phyloP scores from a whole-genome alignment of 1,140 invertebrate species.

The Heliconius congener region DNA sequence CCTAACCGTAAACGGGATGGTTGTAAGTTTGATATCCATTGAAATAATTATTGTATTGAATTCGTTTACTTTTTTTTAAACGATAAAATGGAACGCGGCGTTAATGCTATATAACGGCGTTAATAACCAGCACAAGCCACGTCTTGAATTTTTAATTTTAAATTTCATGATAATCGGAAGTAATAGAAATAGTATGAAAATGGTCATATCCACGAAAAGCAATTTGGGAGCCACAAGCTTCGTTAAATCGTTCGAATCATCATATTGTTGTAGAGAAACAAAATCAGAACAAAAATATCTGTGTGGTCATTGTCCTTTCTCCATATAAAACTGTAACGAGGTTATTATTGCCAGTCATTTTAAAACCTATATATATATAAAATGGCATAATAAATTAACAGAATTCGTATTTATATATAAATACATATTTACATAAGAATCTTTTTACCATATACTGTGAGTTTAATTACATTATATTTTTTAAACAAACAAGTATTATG shows the following conservation, averaged over 20 bases:
- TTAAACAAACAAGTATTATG: background rate
- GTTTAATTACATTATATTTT: background rate
- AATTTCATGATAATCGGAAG: too few relatives aligned
- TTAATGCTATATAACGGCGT: too few relatives aligned
- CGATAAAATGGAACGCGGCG: too few relatives aligned
- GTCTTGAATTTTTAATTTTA: too few relatives aligned
- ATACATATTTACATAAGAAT: background rate
- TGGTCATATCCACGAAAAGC: too few relatives aligned
- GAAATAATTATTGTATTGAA: too few relatives aligned
- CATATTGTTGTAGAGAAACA: background rate
- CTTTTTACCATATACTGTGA: background rate
- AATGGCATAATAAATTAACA: background rate
- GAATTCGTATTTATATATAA: background rate
- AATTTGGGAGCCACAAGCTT: too few relatives aligned
- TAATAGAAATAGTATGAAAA: too few relatives aligned
- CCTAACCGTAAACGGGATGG: too few relatives aligned
- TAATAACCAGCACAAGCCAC: too few relatives aligned
- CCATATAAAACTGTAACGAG: constrained; percentile 5
- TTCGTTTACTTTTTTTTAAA: too few relatives aligned
- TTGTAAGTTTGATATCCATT: too few relatives aligned
- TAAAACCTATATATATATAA: background rate
- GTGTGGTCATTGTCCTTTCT: background rate
- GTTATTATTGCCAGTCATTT: background rate
- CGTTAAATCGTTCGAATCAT: background rate
- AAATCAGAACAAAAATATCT: background rate